A percentile compares a stretch with the other conserved stretches of the same genome.
Evolutionary conservation across 2,797 vertebrate genomes (phyloP).

Genomic region (Alcedo quadribrachys): DNA sequence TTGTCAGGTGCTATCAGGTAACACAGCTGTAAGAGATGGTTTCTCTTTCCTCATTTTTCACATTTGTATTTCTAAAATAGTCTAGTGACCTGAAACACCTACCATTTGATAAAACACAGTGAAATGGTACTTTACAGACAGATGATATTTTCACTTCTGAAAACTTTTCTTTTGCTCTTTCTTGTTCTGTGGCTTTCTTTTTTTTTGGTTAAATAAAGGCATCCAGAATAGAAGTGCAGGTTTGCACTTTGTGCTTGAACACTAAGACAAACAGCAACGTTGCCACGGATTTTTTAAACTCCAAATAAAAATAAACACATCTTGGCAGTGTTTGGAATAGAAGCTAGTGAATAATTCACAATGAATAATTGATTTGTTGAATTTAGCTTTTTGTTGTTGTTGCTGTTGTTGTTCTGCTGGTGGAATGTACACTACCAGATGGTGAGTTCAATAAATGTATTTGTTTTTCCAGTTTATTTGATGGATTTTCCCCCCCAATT

Average conservation of each 20-base stretch:
- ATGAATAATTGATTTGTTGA: conserved; percentile 77
- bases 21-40: no score
- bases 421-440: conserved; percentile 64
- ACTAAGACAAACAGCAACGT: conserved; percentile 61
- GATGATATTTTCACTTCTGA: no score
- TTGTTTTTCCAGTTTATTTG: conserved; percentile 74
- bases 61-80: no score
- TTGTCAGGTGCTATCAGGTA: no score
- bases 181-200: no score
- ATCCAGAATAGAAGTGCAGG: background rate
- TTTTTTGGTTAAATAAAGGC: no score
- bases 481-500: conserved; percentile 13
- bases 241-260: conserved; percentile 49
- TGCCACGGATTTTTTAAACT: conserved; percentile 66
- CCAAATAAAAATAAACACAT: conserved; percentile 73
- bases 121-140: no score
- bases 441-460: conserved; percentile 72
- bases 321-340: conserved; percentile 67
- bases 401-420: conserved; percentile 22
- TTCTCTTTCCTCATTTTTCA: no score
- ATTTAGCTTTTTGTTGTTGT: conserved; percentile 38
- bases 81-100: no score
- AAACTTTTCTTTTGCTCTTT: no score
- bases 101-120: no score
- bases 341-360: conserved; percentile 76